A percentile compares a stretch with the other conserved stretches of the same genome.
Evolutionary conservation across 2,888 invertebrate genomes (phyloP).

Genomic region (Nycteola revayana): DNA sequence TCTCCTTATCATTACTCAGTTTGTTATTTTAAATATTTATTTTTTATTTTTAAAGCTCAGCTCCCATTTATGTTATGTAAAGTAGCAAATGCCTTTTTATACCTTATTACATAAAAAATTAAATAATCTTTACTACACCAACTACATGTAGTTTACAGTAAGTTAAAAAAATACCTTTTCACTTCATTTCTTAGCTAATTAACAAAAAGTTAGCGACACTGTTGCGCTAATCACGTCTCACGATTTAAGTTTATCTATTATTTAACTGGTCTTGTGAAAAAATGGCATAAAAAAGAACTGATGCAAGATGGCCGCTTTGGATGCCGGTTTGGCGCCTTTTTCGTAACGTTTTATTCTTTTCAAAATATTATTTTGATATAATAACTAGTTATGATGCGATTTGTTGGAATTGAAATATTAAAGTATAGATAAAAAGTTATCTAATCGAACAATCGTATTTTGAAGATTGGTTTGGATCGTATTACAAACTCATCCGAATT

Average conservation of each 20-base stretch:
- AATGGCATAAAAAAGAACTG: conserved; percentile 6
- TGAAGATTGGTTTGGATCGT: conserved; percentile 31
- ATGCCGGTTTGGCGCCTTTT: conserved; percentile 2
- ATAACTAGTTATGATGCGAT: too few species aligned
- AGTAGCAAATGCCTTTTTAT: too few species aligned
- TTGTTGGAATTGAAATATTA: conserved; percentile 6
- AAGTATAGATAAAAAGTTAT: conserved; percentile 12
- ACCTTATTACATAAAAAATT: too few species aligned
- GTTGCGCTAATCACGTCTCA: conserved; percentile 25
- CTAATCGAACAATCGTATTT: conserved; percentile 12
- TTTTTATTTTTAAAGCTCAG: too few species aligned
- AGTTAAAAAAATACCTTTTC: too few species aligned
- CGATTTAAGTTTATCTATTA: conserved; percentile 26
- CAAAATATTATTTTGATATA: conserved; percentile 6
- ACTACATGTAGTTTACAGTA: too few species aligned
- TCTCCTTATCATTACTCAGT: too few species aligned
- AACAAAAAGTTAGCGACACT: conserved; percentile 6
- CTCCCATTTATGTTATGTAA: too few species aligned
- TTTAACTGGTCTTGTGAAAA: conserved; percentile 32
- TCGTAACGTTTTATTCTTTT: conserved; percentile 1
- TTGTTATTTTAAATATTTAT: too few species aligned
- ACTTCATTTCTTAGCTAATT: too few species aligned
- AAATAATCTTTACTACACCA: too few species aligned
- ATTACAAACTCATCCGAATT: conserved; percentile 36
- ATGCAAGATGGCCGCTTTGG: conserved; percentile 9